phyloP scores from a whole-genome alignment of 1,140 invertebrate genomes.

The Tyrophagus putrescentiae region DNA sequence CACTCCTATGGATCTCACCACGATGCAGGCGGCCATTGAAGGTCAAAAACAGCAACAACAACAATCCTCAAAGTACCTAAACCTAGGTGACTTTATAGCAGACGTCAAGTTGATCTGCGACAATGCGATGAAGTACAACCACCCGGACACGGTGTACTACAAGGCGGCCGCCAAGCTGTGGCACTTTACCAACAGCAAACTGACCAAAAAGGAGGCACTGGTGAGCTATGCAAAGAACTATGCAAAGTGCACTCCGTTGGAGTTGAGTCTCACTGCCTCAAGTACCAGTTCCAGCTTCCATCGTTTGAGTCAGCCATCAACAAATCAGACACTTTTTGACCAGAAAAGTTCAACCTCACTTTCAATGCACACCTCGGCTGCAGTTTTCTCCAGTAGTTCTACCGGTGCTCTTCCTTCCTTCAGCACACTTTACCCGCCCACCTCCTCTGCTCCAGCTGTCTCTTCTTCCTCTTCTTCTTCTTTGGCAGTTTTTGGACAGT shows the following conservation, averaged over 20 bases:
- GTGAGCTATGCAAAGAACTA: neutral
- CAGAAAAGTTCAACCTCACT: too few species aligned
- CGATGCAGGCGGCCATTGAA: constrained; percentile 85
- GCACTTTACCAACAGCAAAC: constrained; percentile 54
- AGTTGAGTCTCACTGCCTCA: neutral
- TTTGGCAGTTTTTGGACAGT: too few species aligned
- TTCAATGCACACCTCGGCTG: too few species aligned
- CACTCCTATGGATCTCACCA: constrained; percentile 92
- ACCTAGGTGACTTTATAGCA: constrained; percentile 35
- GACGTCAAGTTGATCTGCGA: constrained; percentile 77
- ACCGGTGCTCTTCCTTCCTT: too few species aligned
- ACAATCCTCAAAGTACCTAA: constrained; percentile 51
- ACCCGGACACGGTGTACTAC: constrained; percentile 85
- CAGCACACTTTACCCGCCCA: too few species aligned
- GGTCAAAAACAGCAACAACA: too few species aligned
- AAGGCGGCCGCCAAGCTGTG: constrained; percentile 80
- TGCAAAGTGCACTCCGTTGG: neutral
- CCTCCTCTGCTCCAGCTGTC: too few species aligned
- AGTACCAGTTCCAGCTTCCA: too few species aligned
- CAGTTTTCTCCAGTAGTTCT: too few species aligned
- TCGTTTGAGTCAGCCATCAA: too few species aligned
- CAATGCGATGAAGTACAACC: constrained; percentile 94
- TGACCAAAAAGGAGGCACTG: constrained; percentile 10
- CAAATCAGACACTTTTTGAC: too few species aligned
- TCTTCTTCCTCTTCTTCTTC: too few species aligned